phyloP scores from a whole-genome alignment of 2,888 invertebrate species.

The Cantharis rufa region DNA sequence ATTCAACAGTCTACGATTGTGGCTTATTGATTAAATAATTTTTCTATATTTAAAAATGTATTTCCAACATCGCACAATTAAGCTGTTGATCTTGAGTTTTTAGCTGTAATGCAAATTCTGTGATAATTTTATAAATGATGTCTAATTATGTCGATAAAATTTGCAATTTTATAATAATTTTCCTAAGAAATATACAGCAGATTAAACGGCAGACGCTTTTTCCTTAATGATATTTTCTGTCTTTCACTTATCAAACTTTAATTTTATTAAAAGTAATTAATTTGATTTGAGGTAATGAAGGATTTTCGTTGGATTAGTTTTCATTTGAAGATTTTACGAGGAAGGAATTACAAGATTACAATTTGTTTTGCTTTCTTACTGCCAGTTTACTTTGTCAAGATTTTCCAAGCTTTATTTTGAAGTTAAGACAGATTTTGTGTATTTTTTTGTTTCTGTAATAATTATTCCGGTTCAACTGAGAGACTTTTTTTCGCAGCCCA shows the following conservation, averaged over 20 bases:
- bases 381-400: not conserved
- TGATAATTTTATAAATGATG: not conserved
- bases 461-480: not conserved
- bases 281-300: not conserved
- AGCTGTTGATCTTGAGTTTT: not conserved
- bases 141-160: not conserved
- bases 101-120: not conserved
- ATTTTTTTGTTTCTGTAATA: not conserved
- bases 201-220: too few relatives aligned
- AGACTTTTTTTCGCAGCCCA: not conserved
- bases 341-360: not conserved
- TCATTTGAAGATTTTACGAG: not conserved
- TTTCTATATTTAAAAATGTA: not conserved
- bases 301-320: not conserved
- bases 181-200: too few relatives aligned
- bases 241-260: not conserved
- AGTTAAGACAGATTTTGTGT: not conserved
- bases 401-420: not conserved
- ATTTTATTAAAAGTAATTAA: not conserved
- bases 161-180: not conserved
- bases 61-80: not conserved
- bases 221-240: not conserved
- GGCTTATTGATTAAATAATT: slow-evolving; percentile 12
- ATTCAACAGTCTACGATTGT: slow-evolving; percentile 11
- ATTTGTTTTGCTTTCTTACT: not conserved